phyloP scores from a whole-genome alignment of 1,140 invertebrate genomes.

The Euglossa dilemma region DNA sequence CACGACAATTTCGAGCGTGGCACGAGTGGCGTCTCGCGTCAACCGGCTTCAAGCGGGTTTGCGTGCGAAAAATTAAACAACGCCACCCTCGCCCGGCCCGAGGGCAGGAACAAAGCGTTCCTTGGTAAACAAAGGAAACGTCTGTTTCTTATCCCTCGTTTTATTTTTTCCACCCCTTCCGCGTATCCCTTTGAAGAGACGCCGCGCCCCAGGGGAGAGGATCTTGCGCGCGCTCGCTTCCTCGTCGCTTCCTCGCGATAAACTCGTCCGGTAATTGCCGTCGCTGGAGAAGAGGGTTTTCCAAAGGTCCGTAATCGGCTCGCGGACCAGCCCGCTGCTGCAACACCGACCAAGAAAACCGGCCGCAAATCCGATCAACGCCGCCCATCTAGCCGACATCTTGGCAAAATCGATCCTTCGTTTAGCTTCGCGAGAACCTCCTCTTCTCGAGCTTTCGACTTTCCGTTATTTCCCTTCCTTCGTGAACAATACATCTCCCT shows the following conservation, averaged over 20 bases:
- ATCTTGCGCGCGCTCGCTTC: constrained; percentile 3
- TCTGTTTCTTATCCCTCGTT: constrained; percentile 11
- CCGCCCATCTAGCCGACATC: neutral
- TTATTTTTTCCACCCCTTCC: neutral
- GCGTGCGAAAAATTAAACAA: constrained; percentile 45
- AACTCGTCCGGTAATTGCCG: constrained; percentile 56
- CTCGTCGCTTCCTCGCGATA: constrained; percentile 43
- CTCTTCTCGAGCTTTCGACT: too few species aligned
- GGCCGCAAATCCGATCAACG: constrained; percentile 38
- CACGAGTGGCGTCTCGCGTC: constrained; percentile 5
- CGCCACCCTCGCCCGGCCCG: neutral
- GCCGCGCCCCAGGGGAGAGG: constrained; percentile 11
- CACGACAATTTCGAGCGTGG: neutral
- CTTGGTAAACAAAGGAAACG: constrained; percentile 39
- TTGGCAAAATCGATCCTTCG: constrained; percentile 12
- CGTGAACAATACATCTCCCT: too few species aligned
- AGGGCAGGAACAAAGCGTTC: constrained; percentile 29
- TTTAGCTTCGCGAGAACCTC: neutral
- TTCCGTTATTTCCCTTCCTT: too few species aligned
- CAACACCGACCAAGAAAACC: constrained; percentile 11
- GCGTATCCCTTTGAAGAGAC: constrained; percentile 21
- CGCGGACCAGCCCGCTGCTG: constrained; percentile 19
- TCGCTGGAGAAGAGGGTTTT: constrained; percentile 18
- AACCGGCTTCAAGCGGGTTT: neutral
- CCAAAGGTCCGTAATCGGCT: constrained; percentile 39